Conservation (phyloP, 2,888 invertebrate genomes). For the Hypena proboscidalis region DNA sequence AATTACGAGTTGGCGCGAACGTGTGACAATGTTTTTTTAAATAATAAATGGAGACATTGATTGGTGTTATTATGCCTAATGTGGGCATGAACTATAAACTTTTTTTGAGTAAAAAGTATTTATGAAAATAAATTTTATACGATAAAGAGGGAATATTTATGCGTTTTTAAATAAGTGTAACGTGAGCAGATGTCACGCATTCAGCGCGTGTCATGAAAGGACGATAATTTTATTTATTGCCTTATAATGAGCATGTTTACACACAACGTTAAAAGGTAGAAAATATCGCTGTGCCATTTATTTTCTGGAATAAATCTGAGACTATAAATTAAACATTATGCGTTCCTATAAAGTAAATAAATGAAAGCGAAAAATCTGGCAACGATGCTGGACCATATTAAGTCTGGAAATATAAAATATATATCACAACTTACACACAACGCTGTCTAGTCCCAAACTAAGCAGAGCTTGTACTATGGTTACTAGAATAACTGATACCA, state of each 20-base stretch:
- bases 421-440: no score
- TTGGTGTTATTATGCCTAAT: conserved; percentile 61
- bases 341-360: no score
- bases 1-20: conserved; percentile 79
- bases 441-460: no score
- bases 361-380: no score
- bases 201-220: conserved; percentile 70
- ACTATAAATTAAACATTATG: no score
- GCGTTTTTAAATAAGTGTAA: conserved; percentile 62
- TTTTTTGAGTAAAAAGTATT: conserved; percentile 35
- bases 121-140: conserved; percentile 40
- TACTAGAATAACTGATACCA: no score
- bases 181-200: conserved; percentile 68
- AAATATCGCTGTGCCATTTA: conserved; percentile 35
- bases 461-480: no score
- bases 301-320: conserved; percentile 30
- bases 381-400: no score
- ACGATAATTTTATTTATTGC: conserved; percentile 81
- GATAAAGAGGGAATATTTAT: conserved; percentile 73
- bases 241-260: conserved; percentile 81
- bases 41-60: conserved; percentile 60
- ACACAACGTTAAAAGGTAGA: conserved; percentile 50
- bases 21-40: conserved; percentile 70
- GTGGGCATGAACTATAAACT: conserved; percentile 50
- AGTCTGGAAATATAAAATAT: no score